These are phyloP conservation scores for Heliconius himera DNA, from an alignment of 1,140 invertebrate genomes.

Conservation along the genomic window DNA sequence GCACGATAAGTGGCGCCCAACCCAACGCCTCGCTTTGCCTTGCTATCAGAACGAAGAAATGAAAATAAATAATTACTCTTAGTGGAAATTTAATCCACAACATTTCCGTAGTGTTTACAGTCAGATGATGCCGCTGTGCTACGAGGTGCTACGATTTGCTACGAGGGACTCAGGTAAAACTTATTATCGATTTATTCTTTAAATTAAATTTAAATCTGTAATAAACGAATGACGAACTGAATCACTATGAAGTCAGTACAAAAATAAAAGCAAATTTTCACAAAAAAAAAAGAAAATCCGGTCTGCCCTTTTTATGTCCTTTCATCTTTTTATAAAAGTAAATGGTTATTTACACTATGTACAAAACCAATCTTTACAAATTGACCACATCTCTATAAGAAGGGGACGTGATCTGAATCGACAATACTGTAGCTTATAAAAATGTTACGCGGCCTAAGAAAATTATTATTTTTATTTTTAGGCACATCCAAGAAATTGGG, in stretches of 20 bases:
- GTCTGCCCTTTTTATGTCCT: background rate
- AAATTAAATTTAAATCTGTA: no score
- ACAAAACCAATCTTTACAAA: constrained; percentile 13
- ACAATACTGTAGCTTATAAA: background rate
- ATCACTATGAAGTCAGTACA: no score
- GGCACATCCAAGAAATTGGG: background rate
- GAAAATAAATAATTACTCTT: no score
- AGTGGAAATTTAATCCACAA: background rate
- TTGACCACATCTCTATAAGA: constrained; percentile 10
- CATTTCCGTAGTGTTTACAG: no score
- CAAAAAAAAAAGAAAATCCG: background rate
- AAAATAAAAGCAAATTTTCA: background rate
- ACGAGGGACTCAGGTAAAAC: no score
- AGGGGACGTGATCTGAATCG: background rate
- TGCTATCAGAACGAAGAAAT: no score
- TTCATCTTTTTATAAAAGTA: background rate
- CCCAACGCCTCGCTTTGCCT: no score
- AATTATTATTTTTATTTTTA: background rate
- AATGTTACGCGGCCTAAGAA: background rate
- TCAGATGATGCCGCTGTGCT: no score
- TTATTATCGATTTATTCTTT: no score
- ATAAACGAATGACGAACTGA: no score
- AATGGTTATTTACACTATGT: constrained; percentile 9
- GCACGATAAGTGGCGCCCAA: no score
- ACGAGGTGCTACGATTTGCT: no score